Conservation (phyloP, 2,797 vertebrate genomes). For the Lemur catta region DNA sequence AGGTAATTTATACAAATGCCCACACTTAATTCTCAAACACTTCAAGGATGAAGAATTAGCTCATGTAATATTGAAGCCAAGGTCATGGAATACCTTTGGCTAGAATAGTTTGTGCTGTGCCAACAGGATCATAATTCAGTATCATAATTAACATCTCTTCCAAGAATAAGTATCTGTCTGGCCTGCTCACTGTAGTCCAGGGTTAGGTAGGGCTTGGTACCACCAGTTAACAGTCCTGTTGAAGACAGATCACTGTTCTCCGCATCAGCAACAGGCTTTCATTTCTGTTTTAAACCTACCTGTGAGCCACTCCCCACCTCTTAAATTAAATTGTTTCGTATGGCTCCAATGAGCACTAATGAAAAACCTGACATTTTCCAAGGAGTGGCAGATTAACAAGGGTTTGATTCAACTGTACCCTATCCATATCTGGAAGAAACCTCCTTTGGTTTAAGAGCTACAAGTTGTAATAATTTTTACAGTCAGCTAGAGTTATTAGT, state of each 20-base stretch:
- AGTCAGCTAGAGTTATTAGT: not conserved
- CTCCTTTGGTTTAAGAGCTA: not conserved
- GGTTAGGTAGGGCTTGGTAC: not conserved
- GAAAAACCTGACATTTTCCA: not conserved
- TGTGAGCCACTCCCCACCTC: not conserved
- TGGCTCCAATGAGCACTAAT: not conserved
- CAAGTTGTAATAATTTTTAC: not conserved
- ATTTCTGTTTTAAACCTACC: not conserved
- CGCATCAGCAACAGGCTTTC: not conserved
- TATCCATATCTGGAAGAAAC: not conserved
- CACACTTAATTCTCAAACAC: not conserved
- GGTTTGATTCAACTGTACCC: not conserved
- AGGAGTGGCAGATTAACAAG: not conserved
- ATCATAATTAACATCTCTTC: conserved; percentile 1
- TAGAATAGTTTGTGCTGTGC: not conserved
- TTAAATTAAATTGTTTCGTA: not conserved
- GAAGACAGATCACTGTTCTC: not conserved
- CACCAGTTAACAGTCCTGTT: not conserved
- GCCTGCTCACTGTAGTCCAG: not conserved
- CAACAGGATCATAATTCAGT: not conserved
- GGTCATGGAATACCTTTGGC: not conserved
- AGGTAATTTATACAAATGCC: not conserved
- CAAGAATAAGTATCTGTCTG: conserved; percentile 44
- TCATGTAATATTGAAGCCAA: conserved; percentile 8
- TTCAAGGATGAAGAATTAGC: not conserved